Evolutionary conservation across 1,140 invertebrate species (phyloP).

Genomic region (Penaeus indicus): DNA sequence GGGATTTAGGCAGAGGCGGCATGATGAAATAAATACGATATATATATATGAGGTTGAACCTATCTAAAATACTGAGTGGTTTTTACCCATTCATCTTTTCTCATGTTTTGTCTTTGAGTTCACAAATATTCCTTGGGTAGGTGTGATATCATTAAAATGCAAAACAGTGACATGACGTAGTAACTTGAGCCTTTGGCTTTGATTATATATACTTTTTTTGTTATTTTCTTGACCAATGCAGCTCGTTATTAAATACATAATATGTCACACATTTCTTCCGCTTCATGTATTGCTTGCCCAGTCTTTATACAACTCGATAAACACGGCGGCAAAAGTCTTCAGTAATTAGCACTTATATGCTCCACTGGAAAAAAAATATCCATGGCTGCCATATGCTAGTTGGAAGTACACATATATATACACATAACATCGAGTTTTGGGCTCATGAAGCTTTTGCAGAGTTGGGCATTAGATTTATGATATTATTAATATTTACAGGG

Average conservation of each 20-base stretch:
- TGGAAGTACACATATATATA: slow-evolving; percentile 59
- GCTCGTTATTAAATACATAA: neutral
- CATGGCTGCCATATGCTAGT: slow-evolving; percentile 48
- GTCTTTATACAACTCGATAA: slow-evolving; percentile 29
- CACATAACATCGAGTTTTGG: slow-evolving; percentile 54
- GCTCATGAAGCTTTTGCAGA: slow-evolving; percentile 52
- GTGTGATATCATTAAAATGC: slow-evolving; percentile 39
- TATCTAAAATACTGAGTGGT: slow-evolving; percentile 61
- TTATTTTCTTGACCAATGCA: slow-evolving; percentile 3
- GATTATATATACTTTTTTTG: too few relatives aligned
- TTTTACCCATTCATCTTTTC: slow-evolving; percentile 45
- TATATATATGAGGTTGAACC: slow-evolving; percentile 43
- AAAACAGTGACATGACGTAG: slow-evolving; percentile 28
- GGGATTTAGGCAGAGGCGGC: slow-evolving; percentile 52
- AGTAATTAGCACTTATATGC: slow-evolving; percentile 38
- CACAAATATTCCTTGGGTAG: slow-evolving; percentile 36
- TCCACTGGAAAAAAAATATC: slow-evolving; percentile 50
- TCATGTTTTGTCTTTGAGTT: slow-evolving; percentile 23
- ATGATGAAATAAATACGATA: slow-evolving; percentile 60
- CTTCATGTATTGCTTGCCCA: slow-evolving; percentile 48
- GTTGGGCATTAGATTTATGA: slow-evolving; percentile 55
- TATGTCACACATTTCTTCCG: slow-evolving; percentile 13
- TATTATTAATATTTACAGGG: slow-evolving; percentile 57
- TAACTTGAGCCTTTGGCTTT: slow-evolving; percentile 31
- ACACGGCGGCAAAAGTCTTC: slow-evolving; percentile 26